These are phyloP conservation scores for Liposcelis brunnea DNA, from an alignment of 2,888 invertebrate species.

Conservation along the genomic window DNA sequence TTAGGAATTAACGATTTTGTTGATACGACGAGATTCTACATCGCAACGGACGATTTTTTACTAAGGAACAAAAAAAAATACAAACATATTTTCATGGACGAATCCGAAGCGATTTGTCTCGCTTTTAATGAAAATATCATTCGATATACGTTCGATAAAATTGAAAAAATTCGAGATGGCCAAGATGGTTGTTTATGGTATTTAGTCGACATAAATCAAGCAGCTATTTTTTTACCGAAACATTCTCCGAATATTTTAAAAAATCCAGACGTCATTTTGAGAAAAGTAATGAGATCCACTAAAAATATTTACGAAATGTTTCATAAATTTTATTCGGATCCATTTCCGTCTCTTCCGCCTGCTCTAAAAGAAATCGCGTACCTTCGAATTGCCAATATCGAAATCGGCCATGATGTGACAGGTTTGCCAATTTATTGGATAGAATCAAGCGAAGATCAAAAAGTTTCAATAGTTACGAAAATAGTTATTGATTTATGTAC, in stretches of 20 bases:
- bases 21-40: slow-evolving; percentile 23
- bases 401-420: slow-evolving; percentile 21
- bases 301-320: slow-evolving; percentile 23
- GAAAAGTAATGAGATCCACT: slow-evolving; percentile 24
- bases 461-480: slow-evolving; percentile 19
- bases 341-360: slow-evolving; percentile 18
- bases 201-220: slow-evolving; percentile 26
- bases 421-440: slow-evolving; percentile 25
- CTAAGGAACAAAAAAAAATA: slow-evolving; percentile 21
- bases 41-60: slow-evolving; percentile 22
- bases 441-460: slow-evolving; percentile 15
- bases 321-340: slow-evolving; percentile 23
- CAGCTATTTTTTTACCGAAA: slow-evolving; percentile 24
- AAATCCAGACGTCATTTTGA: slow-evolving; percentile 21
- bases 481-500: slow-evolving; percentile 24
- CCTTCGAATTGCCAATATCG: slow-evolving; percentile 19
- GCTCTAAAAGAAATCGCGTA: slow-evolving; percentile 16
- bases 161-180: slow-evolving; percentile 15
- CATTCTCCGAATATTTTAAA: slow-evolving; percentile 22
- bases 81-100: slow-evolving; percentile 26
- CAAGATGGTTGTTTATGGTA: slow-evolving; percentile 24
- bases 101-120: slow-evolving; percentile 25
- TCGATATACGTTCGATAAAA: slow-evolving; percentile 19
- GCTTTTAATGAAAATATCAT: slow-evolving; percentile 22
- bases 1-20: too few relatives aligned